Conservation (phyloP, 2,113 vertebrate genomes). For the Corythaixoides concolor region DNA sequence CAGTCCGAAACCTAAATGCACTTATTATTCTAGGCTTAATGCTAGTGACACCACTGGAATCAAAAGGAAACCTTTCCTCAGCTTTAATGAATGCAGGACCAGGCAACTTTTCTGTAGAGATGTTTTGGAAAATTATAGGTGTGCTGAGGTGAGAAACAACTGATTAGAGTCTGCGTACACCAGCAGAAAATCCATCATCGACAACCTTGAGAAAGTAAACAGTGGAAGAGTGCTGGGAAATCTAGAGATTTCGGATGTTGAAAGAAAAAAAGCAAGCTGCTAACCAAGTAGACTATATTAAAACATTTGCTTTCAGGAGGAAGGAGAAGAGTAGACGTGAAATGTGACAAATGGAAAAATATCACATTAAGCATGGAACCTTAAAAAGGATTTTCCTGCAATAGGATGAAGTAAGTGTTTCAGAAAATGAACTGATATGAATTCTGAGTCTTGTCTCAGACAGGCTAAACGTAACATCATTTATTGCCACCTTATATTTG, state of each 20-base stretch:
- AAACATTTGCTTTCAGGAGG: conserved; percentile 46
- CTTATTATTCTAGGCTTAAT: conserved; percentile 27
- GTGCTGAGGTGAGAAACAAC: conserved; percentile 43
- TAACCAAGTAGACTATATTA: conserved; percentile 10
- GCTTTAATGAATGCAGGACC: conserved; percentile 47
- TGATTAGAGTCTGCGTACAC: neutral
- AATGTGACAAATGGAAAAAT: conserved; percentile 61
- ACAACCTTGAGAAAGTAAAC: conserved; percentile 42
- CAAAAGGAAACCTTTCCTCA: neutral
- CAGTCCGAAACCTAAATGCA: neutral
- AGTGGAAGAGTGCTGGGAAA: conserved; percentile 20
- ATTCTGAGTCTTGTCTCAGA: conserved; percentile 42
- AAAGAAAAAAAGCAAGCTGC: conserved; percentile 2
- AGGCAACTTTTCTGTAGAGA: neutral
- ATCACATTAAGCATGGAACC: conserved; percentile 31
- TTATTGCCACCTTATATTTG: conserved; percentile 63
- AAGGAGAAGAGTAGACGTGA: conserved; percentile 8
- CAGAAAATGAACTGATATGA: conserved; percentile 49
- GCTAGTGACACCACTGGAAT: neutral
- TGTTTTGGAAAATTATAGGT: conserved; percentile 40
- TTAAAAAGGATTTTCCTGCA: conserved; percentile 54
- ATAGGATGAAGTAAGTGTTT: conserved; percentile 56
- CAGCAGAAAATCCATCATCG: conserved; percentile 30
- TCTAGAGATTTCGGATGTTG: neutral
- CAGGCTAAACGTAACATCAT: conserved; percentile 53